Base-by-base conservation (phyloP, 2,888 invertebrate species). In the Tromatobia lineatoria region DNA sequence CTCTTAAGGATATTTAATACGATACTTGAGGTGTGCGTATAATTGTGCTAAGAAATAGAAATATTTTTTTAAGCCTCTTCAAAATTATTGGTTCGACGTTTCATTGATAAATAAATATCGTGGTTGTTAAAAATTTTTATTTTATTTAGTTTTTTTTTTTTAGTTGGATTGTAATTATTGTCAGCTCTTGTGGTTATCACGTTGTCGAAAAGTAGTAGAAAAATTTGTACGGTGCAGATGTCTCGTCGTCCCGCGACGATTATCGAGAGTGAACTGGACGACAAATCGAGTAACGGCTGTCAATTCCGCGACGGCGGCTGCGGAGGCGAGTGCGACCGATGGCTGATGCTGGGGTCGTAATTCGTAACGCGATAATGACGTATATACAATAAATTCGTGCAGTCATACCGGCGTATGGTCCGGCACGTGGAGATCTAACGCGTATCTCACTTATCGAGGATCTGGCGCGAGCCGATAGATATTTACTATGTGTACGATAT, bases 251-350 rank as follows among this genome's bases (percentile, higher is more conserved):
- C 66, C 81, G 78, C 70, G 81, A 38, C 80, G 84, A 86, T 82
- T 45, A 87, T 82, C 82, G 83, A 78, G 76, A 83, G 73, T 82
- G 59, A 80, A 90, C 90, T 90, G 88, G 85, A 86, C 87, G 79
- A 69, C 80, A 80, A 87, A 85, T 79, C 83, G 85, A 80, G 84
- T 88, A 89, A 89, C 89, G 87, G 86, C 83, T 90, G 88, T 90
- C 90, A 90, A 90, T 90, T 90, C 85, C 87, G 83, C 85, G 85
- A 61, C 83, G 85, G 69, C 80, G 71, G 69, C 64, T 59, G 64
- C 70, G 54, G 74, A 74, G 78, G 74, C 82, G 64, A 45, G 76
- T 82, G 70, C 66, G 69, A 70, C 42, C 45, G 50, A 50, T 78
- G 57, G 15, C 47, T 61, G 73, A 80, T 80, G 77, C 74, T 70